Evolutionary conservation across 1,140 invertebrate genomes (phyloP), one percentile per base, ranked within the genome.

Genomic region (Magallana gigas): DNA sequence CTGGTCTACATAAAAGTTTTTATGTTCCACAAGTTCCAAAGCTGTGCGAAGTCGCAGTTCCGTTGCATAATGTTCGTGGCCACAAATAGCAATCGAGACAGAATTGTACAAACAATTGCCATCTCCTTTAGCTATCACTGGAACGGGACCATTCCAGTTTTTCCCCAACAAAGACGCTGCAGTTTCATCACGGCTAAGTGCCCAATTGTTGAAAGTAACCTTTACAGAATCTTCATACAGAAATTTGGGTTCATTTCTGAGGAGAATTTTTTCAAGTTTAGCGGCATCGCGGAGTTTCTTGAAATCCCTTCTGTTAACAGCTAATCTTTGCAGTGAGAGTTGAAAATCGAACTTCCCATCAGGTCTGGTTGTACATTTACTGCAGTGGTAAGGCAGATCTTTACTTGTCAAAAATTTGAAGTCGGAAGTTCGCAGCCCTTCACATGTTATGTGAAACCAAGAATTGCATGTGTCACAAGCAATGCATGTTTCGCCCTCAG

Each of bases 351-450:
- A 76, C 8, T 16, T 60, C 16, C 68, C 68, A 18, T 76, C 68
- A 36, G 18, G 2, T 9, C 9, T 8, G 8, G 18, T 16, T 9
- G 9, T 76, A 76, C 68, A 76, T 14, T 76, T 18, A 9, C 29
- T 76, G 18, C 68, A 76, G 68, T 76, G 11, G 8, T 76, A 76
- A 16, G 68, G 68, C 18, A 76, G 18, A 9, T 76, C 68, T 76
- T 9, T 76, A 11, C 29, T 18, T 9, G 68, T 23, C 18, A 76
- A 36, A 36, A 23, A 76, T 18, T 76, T 76, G 18, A 76, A 36
- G 29, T 76, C 29, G 18, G 18, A 23, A 18, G n/a, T 16, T 11
- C 18, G 29, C 29, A 76, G 68, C 8, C 29, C 9, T 76, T 76
- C 68, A 76, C 68, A 76, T 3, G 36, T 36, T 36, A 36, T 36